Evolutionary conservation across 2,113 vertebrate species (phyloP).

Genomic region (Phylloscopus trochiloides): DNA sequence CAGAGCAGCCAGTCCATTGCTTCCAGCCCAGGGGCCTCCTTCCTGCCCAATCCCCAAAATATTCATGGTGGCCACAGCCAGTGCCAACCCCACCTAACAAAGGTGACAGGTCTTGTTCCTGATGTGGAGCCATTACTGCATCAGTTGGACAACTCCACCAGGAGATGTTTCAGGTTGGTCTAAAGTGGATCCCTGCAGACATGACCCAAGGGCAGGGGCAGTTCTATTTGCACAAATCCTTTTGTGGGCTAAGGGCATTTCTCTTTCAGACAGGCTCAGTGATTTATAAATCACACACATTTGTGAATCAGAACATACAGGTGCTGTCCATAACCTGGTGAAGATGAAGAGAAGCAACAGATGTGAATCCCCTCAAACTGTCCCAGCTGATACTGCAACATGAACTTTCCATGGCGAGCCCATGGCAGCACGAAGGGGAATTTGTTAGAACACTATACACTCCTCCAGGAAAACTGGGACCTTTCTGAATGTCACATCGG

Average conservation of each 20-base stretch:
- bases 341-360: background rate
- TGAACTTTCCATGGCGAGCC: background rate
- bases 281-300: background rate
- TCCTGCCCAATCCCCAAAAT: background rate
- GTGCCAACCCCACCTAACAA: background rate
- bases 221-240: background rate
- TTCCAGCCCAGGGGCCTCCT: background rate
- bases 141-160: background rate
- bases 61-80: background rate
- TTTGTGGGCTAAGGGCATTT: background rate
- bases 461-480: background rate
- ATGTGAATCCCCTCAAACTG: background rate
- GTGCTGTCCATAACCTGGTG: background rate
- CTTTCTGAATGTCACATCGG: background rate
- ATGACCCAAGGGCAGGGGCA: background rate
- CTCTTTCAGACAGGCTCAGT: background rate
- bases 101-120: background rate
- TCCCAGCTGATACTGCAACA: background rate
- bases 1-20: background rate
- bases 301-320: background rate
- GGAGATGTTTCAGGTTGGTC: background rate
- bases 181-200: background rate
- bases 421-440: background rate
- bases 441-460: background rate
- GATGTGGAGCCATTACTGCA: background rate